These are phyloP conservation scores for Entelurus aequoreus DNA, from an alignment of 2,113 vertebrate genomes.

Conservation along the genomic window DNA sequence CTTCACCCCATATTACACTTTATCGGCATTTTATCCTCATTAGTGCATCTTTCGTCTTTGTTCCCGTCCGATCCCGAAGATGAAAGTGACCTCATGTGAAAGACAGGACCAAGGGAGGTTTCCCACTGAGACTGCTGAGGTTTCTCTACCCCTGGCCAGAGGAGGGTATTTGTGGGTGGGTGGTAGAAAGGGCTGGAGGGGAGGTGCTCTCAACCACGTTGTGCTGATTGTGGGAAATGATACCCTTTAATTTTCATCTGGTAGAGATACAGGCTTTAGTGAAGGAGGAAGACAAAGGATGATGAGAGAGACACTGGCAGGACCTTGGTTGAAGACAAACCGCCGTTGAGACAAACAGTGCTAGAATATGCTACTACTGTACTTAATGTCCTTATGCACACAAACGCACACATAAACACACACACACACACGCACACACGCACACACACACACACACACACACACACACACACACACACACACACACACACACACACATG, in stretches of 20 bases:
- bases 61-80: slow-evolving; percentile 38
- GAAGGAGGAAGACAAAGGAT: slow-evolving; percentile 53
- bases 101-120: slow-evolving; percentile 31
- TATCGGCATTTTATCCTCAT: slow-evolving; percentile 37
- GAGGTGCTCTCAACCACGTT: slow-evolving; percentile 46
- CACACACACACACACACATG: background rate
- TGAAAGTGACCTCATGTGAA: slow-evolving; percentile 56
- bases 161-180: slow-evolving; percentile 20
- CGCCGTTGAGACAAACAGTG: slow-evolving; percentile 40
- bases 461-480: background rate
- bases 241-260: slow-evolving; percentile 64
- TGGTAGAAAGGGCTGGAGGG: slow-evolving; percentile 22
- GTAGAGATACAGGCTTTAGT: slow-evolving; percentile 57
- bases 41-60: slow-evolving; percentile 30
- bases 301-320: slow-evolving; percentile 32
- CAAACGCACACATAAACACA: background rate
- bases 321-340: slow-evolving; percentile 38
- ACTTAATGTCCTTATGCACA: background rate
- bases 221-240: slow-evolving; percentile 70
- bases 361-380: slow-evolving; percentile 1
- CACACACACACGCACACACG: background rate
- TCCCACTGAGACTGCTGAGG: slow-evolving; percentile 45
- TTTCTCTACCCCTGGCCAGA: slow-evolving; percentile 50
- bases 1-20: slow-evolving; percentile 21
- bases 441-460: background rate